A percentile compares a stretch with the other conserved stretches of the same genome.
Conservation (phyloP, 2,797 vertebrate species). For the Mallotus villosus region DNA sequence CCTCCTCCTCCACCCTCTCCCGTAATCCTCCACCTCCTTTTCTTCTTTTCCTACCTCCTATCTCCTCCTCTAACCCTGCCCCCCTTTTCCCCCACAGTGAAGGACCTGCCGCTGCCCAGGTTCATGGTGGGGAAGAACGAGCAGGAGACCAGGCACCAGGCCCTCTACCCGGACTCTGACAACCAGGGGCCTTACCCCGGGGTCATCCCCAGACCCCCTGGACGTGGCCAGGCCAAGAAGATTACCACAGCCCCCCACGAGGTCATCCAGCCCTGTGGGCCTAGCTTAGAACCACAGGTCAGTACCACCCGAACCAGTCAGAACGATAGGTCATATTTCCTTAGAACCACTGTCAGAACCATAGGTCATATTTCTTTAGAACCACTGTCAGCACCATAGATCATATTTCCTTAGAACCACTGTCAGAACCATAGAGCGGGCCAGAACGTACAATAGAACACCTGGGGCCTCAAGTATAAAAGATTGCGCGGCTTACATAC, state of each 20-base stretch:
- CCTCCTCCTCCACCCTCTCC: not conserved
- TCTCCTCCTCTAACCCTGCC: not conserved
- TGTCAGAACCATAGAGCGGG: too few species aligned
- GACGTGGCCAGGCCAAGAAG: constrained; percentile 89
- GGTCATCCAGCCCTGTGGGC: constrained; percentile 82
- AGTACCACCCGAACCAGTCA: constrained; percentile 12
- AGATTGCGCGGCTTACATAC: too few species aligned
- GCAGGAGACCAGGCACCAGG: constrained; percentile 85
- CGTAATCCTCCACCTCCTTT: not conserved
- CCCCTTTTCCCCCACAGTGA: constrained; percentile 75
- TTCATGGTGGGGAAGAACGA: constrained; percentile 94
- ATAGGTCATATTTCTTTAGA: too few species aligned
- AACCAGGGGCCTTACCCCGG: constrained; percentile 88
- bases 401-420: not conserved
- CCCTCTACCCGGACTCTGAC: constrained; percentile 90
- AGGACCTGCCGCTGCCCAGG: constrained; percentile 93
- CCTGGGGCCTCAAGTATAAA: too few species aligned
- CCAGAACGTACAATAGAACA: not conserved
- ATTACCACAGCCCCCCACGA: constrained; percentile 81
- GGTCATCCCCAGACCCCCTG: constrained; percentile 92
- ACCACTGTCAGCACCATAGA: not conserved
- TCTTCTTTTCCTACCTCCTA: not conserved
- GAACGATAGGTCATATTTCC: not conserved
- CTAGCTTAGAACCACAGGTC: constrained; percentile 88
- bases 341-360: not conserved